Conservation (phyloP, 2,797 vertebrate species). For the Meda fulgida region DNA sequence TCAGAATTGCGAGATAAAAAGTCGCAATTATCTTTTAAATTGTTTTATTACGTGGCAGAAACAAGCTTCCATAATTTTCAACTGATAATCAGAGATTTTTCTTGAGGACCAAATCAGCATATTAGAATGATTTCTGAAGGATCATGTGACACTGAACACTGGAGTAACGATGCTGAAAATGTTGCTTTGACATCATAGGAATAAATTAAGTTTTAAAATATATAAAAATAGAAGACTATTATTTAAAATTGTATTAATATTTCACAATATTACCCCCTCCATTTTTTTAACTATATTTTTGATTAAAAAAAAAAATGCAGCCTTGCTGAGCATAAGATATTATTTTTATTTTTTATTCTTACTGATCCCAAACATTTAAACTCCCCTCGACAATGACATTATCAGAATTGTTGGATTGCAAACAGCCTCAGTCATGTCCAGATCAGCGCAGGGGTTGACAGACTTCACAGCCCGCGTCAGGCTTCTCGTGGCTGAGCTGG, state of each 20-base stretch:
- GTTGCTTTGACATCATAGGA: no score
- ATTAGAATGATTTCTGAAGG: neutral
- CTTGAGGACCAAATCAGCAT: neutral
- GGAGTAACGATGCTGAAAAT: neutral
- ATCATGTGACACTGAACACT: neutral
- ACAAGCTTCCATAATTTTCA: neutral
- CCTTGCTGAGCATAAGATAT: neutral
- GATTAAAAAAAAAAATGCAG: neutral
- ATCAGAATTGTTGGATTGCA: constrained; percentile 36
- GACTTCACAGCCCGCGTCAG: neutral
- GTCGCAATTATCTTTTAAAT: no score
- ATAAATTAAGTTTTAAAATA: no score
- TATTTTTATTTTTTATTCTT: neutral
- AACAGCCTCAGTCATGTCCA: constrained; percentile 77
- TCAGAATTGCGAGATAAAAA: no score
- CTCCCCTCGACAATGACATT: neutral
- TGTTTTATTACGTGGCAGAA: no score
- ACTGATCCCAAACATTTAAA: neutral
- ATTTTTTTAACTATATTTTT: neutral
- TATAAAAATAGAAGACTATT: no score
- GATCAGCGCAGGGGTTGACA: constrained; percentile 12
- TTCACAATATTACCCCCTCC: neutral
- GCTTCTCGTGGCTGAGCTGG: constrained; percentile 47
- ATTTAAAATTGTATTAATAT: neutral
- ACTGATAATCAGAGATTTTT: neutral